Percentiles rank a stretch among this genome's conserved stretches.
phyloP scores from a whole-genome alignment of 2,888 invertebrate species.

The Drosophila mimica region DNA sequence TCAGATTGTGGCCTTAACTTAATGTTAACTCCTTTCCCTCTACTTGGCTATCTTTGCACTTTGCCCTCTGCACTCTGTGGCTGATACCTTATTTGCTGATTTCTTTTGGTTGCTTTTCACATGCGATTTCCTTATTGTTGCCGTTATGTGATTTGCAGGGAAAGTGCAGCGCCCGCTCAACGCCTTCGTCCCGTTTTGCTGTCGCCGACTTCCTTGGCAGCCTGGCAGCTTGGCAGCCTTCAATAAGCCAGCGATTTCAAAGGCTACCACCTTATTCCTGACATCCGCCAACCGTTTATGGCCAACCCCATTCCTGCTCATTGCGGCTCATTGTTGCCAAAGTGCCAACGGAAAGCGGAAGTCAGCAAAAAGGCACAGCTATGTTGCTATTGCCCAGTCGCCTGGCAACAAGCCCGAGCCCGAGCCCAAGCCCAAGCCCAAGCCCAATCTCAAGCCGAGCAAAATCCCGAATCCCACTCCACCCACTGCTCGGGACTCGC shows the following conservation, averaged over 20 bases:
- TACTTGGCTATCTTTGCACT: not conserved
- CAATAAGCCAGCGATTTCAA: conserved; percentile 35
- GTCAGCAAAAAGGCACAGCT: conserved; percentile 31
- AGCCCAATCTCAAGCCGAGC: not conserved
- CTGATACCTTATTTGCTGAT: not conserved
- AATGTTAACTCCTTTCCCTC: not conserved
- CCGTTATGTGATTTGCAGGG: conserved; percentile 67
- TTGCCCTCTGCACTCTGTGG: not conserved
- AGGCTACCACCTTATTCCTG: conserved; percentile 42
- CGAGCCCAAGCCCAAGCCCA: not conserved
- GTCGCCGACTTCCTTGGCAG: conserved; percentile 42
- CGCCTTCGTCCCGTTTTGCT: not conserved
- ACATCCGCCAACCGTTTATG: conserved; percentile 48
- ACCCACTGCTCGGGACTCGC: conserved; percentile 28
- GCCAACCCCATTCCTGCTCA: conserved; percentile 25
- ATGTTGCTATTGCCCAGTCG: conserved; percentile 3
- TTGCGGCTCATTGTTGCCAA: conserved; percentile 53
- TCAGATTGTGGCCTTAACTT: conserved; percentile 31
- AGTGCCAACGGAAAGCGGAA: conserved; percentile 71
- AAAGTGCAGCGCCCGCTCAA: conserved; percentile 47
- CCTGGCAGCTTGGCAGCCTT: conserved; percentile 46
- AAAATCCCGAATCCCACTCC: not conserved
- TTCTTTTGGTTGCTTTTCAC: conserved; percentile 47
- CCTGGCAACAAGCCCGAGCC: not conserved
- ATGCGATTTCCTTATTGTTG: conserved; percentile 78